Conservation (phyloP, 2,888 invertebrate genomes). For the Sarcophaga carnaria region DNA sequence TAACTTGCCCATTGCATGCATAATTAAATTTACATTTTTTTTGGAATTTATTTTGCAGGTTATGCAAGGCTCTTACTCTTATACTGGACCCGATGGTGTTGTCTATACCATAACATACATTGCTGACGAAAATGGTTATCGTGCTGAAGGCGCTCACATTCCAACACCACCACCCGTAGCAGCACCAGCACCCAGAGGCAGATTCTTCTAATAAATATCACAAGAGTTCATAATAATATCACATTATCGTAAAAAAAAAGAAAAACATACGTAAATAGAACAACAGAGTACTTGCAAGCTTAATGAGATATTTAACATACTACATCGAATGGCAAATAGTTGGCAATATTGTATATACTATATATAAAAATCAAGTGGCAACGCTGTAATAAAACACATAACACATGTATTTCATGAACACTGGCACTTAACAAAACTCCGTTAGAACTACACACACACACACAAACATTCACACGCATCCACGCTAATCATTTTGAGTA, state of each 20-base stretch:
- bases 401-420: slow-evolving; percentile 44
- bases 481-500: not conserved
- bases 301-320: slow-evolving; percentile 29
- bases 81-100: slow-evolving; percentile 84
- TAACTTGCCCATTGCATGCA: no score
- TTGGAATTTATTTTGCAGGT: slow-evolving; percentile 76
- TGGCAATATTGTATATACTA: slow-evolving; percentile 36
- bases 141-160: slow-evolving; percentile 82
- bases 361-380: slow-evolving; percentile 47
- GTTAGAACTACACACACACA: slow-evolving; percentile 27
- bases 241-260: slow-evolving; percentile 11
- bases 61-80: slow-evolving; percentile 84
- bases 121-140: slow-evolving; percentile 83
- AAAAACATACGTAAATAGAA: slow-evolving; percentile 4
- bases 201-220: slow-evolving; percentile 77
- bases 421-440: not conserved
- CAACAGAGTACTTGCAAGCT: slow-evolving; percentile 11
- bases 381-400: slow-evolving; percentile 49
- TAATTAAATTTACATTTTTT: no score
- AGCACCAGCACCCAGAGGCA: slow-evolving; percentile 73
- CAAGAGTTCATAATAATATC: not conserved
- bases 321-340: slow-evolving; percentile 29
- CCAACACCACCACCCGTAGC: slow-evolving; percentile 82
- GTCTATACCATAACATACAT: slow-evolving; percentile 83
- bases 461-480: not conserved